A percentile compares a stretch with the other conserved stretches of the same genome.
These are phyloP conservation scores for Steinernema khuongi DNA, from an alignment of 1,140 invertebrate species.

Conservation along the genomic window DNA sequence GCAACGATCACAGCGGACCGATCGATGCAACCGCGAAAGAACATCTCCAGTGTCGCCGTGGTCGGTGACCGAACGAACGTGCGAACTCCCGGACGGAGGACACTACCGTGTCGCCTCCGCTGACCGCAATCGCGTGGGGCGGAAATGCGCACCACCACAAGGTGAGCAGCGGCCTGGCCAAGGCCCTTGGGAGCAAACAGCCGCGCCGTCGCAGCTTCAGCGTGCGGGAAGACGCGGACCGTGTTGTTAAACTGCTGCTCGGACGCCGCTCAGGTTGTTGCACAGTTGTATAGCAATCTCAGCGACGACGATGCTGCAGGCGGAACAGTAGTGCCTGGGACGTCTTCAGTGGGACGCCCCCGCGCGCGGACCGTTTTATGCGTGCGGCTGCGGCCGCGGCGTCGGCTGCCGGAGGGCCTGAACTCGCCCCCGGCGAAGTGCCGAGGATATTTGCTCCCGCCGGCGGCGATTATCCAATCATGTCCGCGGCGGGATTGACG, in stretches of 20 bases:
- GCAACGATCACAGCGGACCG: not conserved
- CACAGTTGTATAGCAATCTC: not conserved
- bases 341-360: not conserved
- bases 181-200: not conserved
- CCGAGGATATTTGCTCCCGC: too few species aligned
- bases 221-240: not conserved
- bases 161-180: not conserved
- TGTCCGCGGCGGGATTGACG: too few species aligned
- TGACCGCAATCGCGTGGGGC: not conserved
- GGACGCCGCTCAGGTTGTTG: not conserved
- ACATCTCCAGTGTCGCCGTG: not conserved
- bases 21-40: not conserved
- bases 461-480: too few species aligned
- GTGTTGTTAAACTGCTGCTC: not conserved
- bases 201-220: not conserved
- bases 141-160: too few species aligned
- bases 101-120: not conserved
- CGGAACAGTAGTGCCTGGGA: too few species aligned
- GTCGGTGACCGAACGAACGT: not conserved
- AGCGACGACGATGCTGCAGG: not conserved
- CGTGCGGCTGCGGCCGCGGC: not conserved
- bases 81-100: not conserved
- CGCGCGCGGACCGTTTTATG: not conserved
- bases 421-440: not conserved
- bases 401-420: not conserved